Conservation (phyloP, 2,113 vertebrate genomes). For the Vulpes ferrilata region DNA sequence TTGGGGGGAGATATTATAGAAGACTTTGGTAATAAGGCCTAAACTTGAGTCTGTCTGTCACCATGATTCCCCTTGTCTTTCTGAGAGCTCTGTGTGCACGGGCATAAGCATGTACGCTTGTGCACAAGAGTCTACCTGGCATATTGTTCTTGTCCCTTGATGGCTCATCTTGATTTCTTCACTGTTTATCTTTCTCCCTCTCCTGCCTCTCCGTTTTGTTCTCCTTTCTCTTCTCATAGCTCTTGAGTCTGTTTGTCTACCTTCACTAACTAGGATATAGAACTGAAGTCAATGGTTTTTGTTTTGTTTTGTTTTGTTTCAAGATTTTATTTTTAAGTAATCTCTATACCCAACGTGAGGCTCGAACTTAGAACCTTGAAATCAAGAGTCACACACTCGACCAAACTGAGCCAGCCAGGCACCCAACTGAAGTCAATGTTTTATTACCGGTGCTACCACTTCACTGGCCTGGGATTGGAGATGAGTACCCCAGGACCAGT, state of each 20-base stretch:
- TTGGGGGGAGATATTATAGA: neutral
- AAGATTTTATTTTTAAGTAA: neutral
- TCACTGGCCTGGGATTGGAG: neutral
- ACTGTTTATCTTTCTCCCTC: neutral
- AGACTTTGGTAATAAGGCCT: slow-evolving; percentile 1
- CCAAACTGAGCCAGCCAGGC: neutral
- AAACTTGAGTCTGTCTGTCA: neutral
- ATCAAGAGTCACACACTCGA: neutral
- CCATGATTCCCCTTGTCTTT: neutral
- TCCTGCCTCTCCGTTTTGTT: neutral
- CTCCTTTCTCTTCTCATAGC: neutral
- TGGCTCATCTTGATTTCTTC: neutral
- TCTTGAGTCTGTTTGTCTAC: neutral
- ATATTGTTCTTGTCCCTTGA: neutral
- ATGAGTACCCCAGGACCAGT: neutral
- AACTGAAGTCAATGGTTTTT: neutral
- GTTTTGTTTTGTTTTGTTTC: neutral
- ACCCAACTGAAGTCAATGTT: neutral
- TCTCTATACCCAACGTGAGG: neutral
- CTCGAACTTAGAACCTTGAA: neutral
- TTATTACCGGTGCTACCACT: neutral
- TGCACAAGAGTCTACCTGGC: neutral
- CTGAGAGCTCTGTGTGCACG: neutral
- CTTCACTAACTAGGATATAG: neutral
- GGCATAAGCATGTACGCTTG: neutral